A percentile compares a stretch with the other conserved stretches of the same genome.
Evolutionary conservation across 2,888 invertebrate species (phyloP).

Genomic region (Chironomus riparius): DNA sequence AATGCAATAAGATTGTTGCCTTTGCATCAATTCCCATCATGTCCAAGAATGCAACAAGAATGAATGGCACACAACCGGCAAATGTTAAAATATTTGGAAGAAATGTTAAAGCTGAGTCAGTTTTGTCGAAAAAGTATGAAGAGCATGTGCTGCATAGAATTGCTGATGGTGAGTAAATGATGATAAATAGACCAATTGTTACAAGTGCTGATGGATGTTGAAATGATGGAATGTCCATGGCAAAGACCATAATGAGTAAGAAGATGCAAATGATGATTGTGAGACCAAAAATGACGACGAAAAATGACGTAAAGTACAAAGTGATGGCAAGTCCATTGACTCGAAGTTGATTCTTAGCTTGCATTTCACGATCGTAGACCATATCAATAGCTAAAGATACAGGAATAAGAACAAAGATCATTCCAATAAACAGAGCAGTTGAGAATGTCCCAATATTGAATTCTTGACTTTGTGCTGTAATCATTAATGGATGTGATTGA

Average conservation of each 20-base stretch:
- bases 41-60: conserved; percentile 61
- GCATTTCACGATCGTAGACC: conserved; percentile 76
- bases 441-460: conserved; percentile 63
- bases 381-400: conserved; percentile 69
- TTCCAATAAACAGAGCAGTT: conserved; percentile 67
- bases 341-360: conserved; percentile 71
- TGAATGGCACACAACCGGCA: conserved; percentile 65
- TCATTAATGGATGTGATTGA: conserved; percentile 60
- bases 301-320: conserved; percentile 67
- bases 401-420: conserved; percentile 70
- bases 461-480: conserved; percentile 62
- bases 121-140: conserved; percentile 72
- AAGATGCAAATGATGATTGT: conserved; percentile 59
- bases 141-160: conserved; percentile 67
- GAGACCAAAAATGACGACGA: conserved; percentile 59
- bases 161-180: conserved; percentile 65
- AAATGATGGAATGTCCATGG: conserved; percentile 29
- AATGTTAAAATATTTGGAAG: conserved; percentile 67
- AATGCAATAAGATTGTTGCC: conserved; percentile 60
- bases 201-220: conserved; percentile 54
- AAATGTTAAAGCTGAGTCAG: conserved; percentile 73
- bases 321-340: conserved; percentile 69
- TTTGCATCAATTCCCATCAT: conserved; percentile 59
- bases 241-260: conserved; percentile 46
- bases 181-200: conserved; percentile 54